Conservation (phyloP, 2,797 vertebrate genomes). For the Parauchenoglanis punctatus region DNA sequence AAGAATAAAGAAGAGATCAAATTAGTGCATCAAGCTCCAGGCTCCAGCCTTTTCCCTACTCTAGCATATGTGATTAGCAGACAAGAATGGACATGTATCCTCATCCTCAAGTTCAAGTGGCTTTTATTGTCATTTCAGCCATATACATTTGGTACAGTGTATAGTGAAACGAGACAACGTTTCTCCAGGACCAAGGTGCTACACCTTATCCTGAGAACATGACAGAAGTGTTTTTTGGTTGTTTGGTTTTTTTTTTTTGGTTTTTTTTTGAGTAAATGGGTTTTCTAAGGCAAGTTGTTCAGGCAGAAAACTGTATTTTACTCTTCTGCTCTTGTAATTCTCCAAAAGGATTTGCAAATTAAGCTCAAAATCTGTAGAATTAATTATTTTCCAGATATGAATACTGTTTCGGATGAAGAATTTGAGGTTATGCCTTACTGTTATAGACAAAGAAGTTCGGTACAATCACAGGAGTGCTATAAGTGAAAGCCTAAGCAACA, state of each 20-base stretch:
- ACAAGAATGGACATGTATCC: not conserved
- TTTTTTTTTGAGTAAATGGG: too few relatives aligned
- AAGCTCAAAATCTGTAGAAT: not conserved
- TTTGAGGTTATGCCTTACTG: not conserved
- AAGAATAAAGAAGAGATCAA: not conserved
- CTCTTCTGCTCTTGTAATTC: not conserved
- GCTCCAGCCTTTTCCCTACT: not conserved
- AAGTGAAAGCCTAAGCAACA: not conserved
- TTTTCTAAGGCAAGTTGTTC: not conserved
- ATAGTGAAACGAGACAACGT: too few relatives aligned
- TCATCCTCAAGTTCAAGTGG: too few relatives aligned
- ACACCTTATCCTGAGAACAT: too few relatives aligned
- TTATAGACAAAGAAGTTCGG: not conserved
- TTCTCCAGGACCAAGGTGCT: too few relatives aligned
- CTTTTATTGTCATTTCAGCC: too few relatives aligned
- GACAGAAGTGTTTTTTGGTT: too few relatives aligned
- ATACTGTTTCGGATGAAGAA: not conserved
- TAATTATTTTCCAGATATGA: too few relatives aligned
- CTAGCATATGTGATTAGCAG: not conserved
- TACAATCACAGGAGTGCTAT: not conserved
- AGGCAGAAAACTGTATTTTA: not conserved
- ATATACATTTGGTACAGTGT: too few relatives aligned
- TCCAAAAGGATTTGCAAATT: not conserved
- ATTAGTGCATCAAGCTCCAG: not conserved
- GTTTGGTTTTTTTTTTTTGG: too few relatives aligned